Base-by-base conservation (phyloP, 2,888 invertebrate species). In the Stomorhina lunata region DNA sequence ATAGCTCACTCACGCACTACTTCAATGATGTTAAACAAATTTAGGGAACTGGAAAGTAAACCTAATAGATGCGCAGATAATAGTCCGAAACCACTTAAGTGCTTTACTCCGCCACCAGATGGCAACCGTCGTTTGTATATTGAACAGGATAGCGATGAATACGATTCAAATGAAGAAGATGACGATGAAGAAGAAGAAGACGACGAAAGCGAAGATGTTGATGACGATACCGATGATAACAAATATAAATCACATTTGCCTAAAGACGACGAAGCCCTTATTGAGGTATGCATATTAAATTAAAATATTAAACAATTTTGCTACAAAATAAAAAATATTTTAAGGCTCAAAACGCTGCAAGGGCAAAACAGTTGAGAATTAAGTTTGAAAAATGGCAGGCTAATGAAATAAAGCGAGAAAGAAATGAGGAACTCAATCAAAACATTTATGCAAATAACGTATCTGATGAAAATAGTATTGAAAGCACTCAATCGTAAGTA, bases 341-440 rank as follows among this genome's bases (percentile, higher is more conserved):
- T 40, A 10, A 90, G 93, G 95, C 95, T 6, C 95, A 95, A 87
- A 94, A 94, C 85, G 93, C 96, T 0, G 97, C 96, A 0, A 94
- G 96, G 85, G 97, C 97, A 20, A 96, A 95, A 90, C 95, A 95
- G 84, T 92, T 98, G 88, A 94, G 96, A 86, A 96, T 95, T 82
- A 96, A 97, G 89, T 98, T 97, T 92, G 97, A 98, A 91, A 93
- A 95, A 88, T 97, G 97, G 97, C 95, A 95, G 88, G 93, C 94
- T 1, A 92, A 93, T 59, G 95, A 95, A 89, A 93, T 93, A 17
- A 92, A 92, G 81, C 92, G 92, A 9, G 93, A 94, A 89, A 86
- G 92, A 86, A 85, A 92, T 89, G 90, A 89, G 86, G 89, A 90
- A 87, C 87, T 92, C 84, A 88, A 90, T 72, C 91, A 91, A 83